Evolutionary conservation across 1,140 invertebrate species (phyloP).

Genomic region (Panulirus ornatus): DNA sequence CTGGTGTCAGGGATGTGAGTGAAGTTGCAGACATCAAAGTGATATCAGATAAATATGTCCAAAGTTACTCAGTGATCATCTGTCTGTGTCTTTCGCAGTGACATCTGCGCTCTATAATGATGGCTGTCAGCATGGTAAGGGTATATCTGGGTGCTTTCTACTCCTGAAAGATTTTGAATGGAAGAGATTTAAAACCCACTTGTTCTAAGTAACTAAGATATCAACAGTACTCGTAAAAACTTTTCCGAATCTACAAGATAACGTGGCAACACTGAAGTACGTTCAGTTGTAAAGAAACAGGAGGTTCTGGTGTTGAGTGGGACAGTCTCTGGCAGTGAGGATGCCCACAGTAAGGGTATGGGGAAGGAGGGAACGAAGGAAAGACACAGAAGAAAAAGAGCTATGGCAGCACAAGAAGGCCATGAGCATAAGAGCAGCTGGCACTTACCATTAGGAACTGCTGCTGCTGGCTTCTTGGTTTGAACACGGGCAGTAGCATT

Average conservation of each 20-base stretch:
- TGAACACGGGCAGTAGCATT: slow-evolving; percentile 98
- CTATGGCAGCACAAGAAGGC: slow-evolving; percentile 57
- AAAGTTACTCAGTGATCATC: slow-evolving; percentile 50
- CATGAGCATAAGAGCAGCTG: slow-evolving; percentile 30
- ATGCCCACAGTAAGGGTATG: slow-evolving; percentile 32
- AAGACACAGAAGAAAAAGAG: slow-evolving; percentile 47
- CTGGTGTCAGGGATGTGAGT: slow-evolving; percentile 64
- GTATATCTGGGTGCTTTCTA: slow-evolving; percentile 45
- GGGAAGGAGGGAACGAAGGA: slow-evolving; percentile 49
- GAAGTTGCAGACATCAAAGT: slow-evolving; percentile 63
- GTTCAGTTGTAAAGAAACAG: slow-evolving; percentile 41
- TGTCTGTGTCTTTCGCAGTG: slow-evolving; percentile 62
- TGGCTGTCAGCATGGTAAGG: slow-evolving; percentile 39
- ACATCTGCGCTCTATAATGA: not conserved
- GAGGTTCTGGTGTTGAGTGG: slow-evolving; percentile 52
- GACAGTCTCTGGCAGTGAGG: slow-evolving; percentile 57
- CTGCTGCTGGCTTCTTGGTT: slow-evolving; percentile 94
- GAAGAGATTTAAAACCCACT: slow-evolving; percentile 33
- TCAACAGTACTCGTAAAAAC: slow-evolving; percentile 1
- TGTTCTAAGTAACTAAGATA: slow-evolving; percentile 46
- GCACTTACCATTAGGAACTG: slow-evolving; percentile 94
- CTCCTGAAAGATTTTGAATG: slow-evolving; percentile 34
- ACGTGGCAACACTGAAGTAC: slow-evolving; percentile 59
- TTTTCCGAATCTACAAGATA: slow-evolving; percentile 29
- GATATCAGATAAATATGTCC: slow-evolving; percentile 64